A percentile compares a stretch with the other conserved stretches of the same genome.
These are phyloP conservation scores for Pachymerium ferrugineum DNA, from an alignment of 2,888 invertebrate species.

Conservation along the genomic window DNA sequence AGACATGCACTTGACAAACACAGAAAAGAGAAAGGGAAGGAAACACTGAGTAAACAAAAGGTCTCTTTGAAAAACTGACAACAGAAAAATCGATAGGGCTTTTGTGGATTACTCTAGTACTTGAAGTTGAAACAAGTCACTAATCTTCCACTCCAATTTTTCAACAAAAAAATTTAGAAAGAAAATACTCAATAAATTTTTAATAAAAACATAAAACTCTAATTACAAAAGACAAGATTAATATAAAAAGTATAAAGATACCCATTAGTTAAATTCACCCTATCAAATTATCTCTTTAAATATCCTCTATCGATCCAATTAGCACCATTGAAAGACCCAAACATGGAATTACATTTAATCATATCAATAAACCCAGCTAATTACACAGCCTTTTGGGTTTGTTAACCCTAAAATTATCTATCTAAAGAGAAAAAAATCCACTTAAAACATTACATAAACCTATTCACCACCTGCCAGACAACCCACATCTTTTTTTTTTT, in stretches of 20 bases:
- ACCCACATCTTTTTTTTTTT: neutral
- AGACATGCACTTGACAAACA: no score
- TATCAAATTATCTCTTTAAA: neutral
- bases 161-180: neutral
- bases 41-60: neutral
- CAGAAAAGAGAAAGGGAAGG: neutral
- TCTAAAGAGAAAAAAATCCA: neutral
- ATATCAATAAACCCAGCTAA: neutral
- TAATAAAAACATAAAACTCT: no score
- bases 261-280: no score
- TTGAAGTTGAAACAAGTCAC: neutral
- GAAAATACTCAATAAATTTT: neutral
- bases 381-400: neutral
- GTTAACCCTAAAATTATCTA: neutral
- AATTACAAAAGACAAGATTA: no score
- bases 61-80: slow-evolving; percentile 4
- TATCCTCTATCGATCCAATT: neutral
- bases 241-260: no score
- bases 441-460: neutral
- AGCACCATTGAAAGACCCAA: neutral
- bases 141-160: neutral
- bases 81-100: neutral
- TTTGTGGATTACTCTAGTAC: neutral
- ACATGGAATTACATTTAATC: slow-evolving; percentile 1
- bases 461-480: neutral